Evolutionary conservation across 2,797 vertebrate species (phyloP).

Genomic region (Coluber constrictor): DNA sequence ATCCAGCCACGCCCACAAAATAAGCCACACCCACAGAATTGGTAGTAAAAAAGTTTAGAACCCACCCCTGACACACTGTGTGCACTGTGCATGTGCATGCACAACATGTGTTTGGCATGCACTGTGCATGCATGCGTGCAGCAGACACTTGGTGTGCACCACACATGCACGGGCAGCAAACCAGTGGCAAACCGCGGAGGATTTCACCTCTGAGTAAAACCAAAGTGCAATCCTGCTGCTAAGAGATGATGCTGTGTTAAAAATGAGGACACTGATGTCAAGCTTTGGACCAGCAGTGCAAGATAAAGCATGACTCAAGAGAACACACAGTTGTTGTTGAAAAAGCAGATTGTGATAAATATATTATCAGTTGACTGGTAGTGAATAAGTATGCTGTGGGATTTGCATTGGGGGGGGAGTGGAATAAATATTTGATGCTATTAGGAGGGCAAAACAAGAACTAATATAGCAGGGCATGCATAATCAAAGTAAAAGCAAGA

Average conservation of each 20-base stretch:
- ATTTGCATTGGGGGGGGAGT: neutral
- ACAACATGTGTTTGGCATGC: too few species aligned
- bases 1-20: too few species aligned
- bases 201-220: neutral
- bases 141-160: rapidly evolving
- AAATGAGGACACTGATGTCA: neutral
- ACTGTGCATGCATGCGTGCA: too few species aligned
- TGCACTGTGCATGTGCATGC: too few species aligned
- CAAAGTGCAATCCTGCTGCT: neutral
- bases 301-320: constrained; percentile 12
- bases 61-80: too few species aligned
- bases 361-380: neutral
- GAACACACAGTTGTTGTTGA: neutral
- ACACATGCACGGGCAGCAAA: too few species aligned
- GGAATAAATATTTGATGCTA: neutral
- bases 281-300: too few species aligned
- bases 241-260: neutral
- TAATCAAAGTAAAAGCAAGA: neutral
- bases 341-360: neutral
- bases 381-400: neutral
- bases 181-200: too few species aligned
- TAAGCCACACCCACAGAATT: too few species aligned
- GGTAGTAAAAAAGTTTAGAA: too few species aligned
- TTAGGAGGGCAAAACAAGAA: constrained; percentile 13
- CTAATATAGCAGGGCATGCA: neutral